Conservation (phyloP, 2,113 vertebrate genomes). For the Alethe castanea region DNA sequence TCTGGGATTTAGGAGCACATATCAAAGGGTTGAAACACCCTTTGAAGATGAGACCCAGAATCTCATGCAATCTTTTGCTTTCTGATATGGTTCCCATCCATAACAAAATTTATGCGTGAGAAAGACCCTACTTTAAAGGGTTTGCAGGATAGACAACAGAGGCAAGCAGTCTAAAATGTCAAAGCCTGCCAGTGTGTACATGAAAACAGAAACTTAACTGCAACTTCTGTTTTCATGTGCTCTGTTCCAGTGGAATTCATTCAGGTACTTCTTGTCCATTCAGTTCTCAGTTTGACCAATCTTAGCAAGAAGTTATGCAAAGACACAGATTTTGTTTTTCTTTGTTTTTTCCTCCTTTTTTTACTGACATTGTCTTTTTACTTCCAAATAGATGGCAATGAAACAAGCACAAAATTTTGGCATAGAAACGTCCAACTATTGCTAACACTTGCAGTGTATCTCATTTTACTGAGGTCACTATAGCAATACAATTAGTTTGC, state of each 20-base stretch:
- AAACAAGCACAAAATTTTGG: neutral
- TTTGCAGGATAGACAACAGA: neutral
- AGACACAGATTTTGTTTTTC: neutral
- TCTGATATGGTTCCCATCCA: neutral
- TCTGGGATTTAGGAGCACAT: neutral
- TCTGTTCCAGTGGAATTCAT: neutral
- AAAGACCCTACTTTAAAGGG: neutral
- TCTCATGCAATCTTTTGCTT: neutral
- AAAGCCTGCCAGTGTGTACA: neutral
- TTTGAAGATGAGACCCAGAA: neutral
- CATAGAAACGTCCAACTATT: neutral
- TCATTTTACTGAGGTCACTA: neutral
- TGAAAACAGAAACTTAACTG: neutral
- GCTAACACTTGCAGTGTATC: neutral
- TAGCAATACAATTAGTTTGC: neutral
- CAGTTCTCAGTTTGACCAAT: neutral
- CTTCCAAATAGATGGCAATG: neutral
- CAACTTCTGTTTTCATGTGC: neutral
- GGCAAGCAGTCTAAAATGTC: neutral
- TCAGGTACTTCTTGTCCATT: neutral
- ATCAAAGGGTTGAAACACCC: neutral
- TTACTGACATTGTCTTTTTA: neutral
- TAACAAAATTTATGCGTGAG: neutral
- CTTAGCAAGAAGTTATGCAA: neutral
- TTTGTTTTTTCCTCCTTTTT: neutral